These are phyloP conservation scores for Drosophila lutescens DNA, from an alignment of 2,888 invertebrate species.

Conservation along the genomic window DNA sequence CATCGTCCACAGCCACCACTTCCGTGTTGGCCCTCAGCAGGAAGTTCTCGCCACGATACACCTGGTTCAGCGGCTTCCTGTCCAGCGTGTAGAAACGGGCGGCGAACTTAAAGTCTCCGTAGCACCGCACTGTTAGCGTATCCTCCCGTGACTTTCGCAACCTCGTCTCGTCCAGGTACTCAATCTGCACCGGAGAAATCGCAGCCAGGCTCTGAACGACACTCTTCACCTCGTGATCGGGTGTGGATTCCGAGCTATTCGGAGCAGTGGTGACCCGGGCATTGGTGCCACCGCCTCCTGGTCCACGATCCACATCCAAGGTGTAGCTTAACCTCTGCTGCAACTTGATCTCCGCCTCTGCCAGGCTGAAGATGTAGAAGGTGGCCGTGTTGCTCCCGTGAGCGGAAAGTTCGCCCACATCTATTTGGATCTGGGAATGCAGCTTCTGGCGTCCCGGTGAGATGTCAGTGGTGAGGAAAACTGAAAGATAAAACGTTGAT, in stretches of 20 bases:
- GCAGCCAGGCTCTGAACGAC: conserved; percentile 54
- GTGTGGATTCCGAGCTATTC: conserved; percentile 78
- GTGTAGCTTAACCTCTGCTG: conserved; percentile 83
- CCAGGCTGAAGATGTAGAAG: conserved; percentile 83
- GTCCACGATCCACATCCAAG: conserved; percentile 74
- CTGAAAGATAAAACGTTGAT: conserved; percentile 70
- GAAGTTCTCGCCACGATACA: conserved; percentile 84
- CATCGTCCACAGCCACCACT: conserved; percentile 77
- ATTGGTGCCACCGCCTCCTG: conserved; percentile 17
- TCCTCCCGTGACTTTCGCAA: conserved; percentile 83
- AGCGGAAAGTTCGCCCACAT: conserved; percentile 82
- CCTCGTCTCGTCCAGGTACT: conserved; percentile 81
- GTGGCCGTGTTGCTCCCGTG: conserved; percentile 81
- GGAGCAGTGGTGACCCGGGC: conserved; percentile 53
- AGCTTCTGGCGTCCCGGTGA: conserved; percentile 85
- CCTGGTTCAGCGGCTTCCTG: conserved; percentile 79
- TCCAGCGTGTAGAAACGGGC: conserved; percentile 83
- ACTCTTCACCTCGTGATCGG: conserved; percentile 69
- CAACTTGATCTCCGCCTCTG: conserved; percentile 82
- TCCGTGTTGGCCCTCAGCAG: conserved; percentile 82
- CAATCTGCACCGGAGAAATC: conserved; percentile 82
- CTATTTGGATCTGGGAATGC: conserved; percentile 84
- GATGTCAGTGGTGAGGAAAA: conserved; percentile 85
- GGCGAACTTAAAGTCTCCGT: conserved; percentile 81
- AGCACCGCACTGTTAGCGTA: conserved; percentile 77